These are phyloP conservation scores for Diploscapter pachys DNA, from an alignment of 1,140 invertebrate genomes.

Conservation along the genomic window DNA sequence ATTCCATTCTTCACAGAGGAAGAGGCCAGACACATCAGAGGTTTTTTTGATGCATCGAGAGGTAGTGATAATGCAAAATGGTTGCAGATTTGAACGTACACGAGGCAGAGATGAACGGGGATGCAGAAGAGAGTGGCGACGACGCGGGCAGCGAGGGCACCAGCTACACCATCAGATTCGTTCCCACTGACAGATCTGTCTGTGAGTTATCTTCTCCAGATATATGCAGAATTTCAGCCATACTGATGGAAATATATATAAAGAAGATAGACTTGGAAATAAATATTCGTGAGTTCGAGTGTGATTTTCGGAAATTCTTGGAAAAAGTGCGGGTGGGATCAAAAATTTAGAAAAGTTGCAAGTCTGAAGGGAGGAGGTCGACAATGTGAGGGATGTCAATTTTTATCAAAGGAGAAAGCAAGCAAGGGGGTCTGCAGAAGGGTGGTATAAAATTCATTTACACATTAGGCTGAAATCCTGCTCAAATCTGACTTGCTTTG, in stretches of 20 bases:
- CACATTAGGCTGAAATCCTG: too few relatives aligned
- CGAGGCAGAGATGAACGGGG: constrained; percentile 49
- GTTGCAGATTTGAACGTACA: constrained; percentile 21
- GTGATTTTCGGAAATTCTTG: too few relatives aligned
- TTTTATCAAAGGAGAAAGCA: too few relatives aligned
- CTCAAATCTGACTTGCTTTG: not conserved
- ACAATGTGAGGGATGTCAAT: too few relatives aligned
- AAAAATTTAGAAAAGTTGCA: too few relatives aligned
- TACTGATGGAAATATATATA: too few relatives aligned
- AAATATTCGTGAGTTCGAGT: too few relatives aligned
- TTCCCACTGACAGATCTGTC: constrained; percentile 67
- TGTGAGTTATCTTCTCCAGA: constrained; percentile 54
- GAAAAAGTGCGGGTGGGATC: too few relatives aligned
- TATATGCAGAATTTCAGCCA: not conserved
- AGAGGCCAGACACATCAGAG: not conserved
- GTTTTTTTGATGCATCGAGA: not conserved
- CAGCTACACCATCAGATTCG: constrained; percentile 68
- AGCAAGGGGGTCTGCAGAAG: too few relatives aligned
- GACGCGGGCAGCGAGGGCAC: constrained; percentile 62
- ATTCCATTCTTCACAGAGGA: constrained; percentile 8
- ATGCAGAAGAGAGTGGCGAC: constrained; percentile 63
- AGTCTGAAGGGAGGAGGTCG: too few relatives aligned
- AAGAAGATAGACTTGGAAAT: too few relatives aligned
- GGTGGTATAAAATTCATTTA: too few relatives aligned
- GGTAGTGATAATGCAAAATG: not conserved